Percentiles rank a stretch among this genome's conserved stretches.
Conservation (phyloP, 1,140 invertebrate genomes). For the Aphis gossypii region DNA sequence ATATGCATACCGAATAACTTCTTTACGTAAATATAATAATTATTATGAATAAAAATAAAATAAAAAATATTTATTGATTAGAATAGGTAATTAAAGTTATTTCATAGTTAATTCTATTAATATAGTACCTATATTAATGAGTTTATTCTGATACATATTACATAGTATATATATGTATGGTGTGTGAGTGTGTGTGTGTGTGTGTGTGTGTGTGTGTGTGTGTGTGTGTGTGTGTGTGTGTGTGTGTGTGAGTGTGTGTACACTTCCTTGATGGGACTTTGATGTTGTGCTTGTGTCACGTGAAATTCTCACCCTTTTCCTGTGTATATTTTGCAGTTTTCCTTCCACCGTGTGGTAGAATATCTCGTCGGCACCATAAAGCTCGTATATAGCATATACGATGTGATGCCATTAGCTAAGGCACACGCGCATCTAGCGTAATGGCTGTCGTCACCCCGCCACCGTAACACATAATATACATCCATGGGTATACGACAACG, state of each 20-base stretch:
- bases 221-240: too few relatives aligned
- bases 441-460: background rate
- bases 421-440: background rate
- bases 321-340: background rate
- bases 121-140: too few relatives aligned
- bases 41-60: too few relatives aligned
- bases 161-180: too few relatives aligned
- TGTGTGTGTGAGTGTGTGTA: background rate
- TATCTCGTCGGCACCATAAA: background rate
- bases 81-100: too few relatives aligned
- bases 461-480: background rate
- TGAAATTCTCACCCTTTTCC: slow-evolving; percentile 1
- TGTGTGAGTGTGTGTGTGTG: background rate
- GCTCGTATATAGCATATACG: background rate
- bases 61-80: too few relatives aligned
- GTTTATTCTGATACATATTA: background rate
- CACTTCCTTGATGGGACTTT: slow-evolving; percentile 16
- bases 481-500: background rate
- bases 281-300: slow-evolving; percentile 22
- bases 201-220: background rate
- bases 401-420: background rate
- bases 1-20: too few relatives aligned
- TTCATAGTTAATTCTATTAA: too few relatives aligned
- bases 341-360: background rate
- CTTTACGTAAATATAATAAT: too few relatives aligned